Percentiles rank a stretch among this genome's conserved stretches.
phyloP scores from a whole-genome alignment of 1,140 invertebrate species.

The Pachyrhynchus sulphureomaculatus region DNA sequence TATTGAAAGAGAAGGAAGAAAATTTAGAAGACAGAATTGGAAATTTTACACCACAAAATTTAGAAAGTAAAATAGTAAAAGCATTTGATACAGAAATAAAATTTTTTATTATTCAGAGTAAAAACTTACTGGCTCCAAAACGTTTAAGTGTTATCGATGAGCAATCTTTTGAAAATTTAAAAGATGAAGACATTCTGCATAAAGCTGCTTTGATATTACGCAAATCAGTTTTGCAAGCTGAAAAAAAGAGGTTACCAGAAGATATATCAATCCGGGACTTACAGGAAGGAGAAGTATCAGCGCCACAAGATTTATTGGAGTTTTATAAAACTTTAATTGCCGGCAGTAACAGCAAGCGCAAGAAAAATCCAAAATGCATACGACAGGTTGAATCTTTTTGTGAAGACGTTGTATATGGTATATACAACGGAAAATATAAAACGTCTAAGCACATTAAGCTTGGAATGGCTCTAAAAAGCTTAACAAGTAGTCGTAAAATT shows the following conservation, averaged over 20 bases:
- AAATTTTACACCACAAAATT: slow-evolving; percentile 28
- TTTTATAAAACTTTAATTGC: slow-evolving; percentile 20
- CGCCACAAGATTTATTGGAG: slow-evolving; percentile 23
- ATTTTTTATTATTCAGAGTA: slow-evolving; percentile 31
- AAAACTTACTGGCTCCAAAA: no score
- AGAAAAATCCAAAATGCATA: slow-evolving; percentile 19
- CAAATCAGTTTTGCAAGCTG: slow-evolving; percentile 31
- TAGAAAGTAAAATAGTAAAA: slow-evolving; percentile 35
- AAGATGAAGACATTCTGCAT: slow-evolving; percentile 36
- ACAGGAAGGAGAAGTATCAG: slow-evolving; percentile 33
- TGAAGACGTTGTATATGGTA: slow-evolving; percentile 39
- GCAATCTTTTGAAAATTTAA: slow-evolving; percentile 28
- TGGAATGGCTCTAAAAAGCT: slow-evolving; percentile 43
- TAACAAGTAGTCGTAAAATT: slow-evolving; percentile 43
- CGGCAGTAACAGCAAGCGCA: slow-evolving; percentile 14
- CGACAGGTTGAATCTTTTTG: slow-evolving; percentile 32
- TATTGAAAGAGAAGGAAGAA: no score
- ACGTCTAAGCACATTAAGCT: slow-evolving; percentile 43
- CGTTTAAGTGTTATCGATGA: slow-evolving; percentile 24
- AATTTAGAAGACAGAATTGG: no score
- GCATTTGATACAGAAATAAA: slow-evolving; percentile 26
- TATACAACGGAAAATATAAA: slow-evolving; percentile 40
- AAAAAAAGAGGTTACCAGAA: slow-evolving; percentile 17
- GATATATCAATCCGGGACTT: slow-evolving; percentile 33
- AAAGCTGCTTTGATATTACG: slow-evolving; percentile 39